Percentiles rank a stretch among this genome's conserved stretches.
These are phyloP conservation scores for Abrostola tripartita DNA, from an alignment of 2,888 invertebrate species.

Conservation along the genomic window DNA sequence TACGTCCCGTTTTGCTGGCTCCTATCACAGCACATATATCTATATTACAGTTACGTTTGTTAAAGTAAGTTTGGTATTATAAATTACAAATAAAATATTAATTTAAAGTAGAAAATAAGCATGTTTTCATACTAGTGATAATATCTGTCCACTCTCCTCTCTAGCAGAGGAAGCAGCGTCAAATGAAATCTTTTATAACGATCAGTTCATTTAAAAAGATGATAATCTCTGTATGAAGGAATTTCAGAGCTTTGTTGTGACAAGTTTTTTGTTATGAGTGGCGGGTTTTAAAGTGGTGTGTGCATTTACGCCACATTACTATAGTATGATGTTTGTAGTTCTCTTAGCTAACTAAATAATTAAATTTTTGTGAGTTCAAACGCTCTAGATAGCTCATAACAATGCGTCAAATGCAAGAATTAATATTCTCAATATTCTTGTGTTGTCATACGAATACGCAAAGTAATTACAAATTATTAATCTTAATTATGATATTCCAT, in stretches of 20 bases:
- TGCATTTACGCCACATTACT: background rate
- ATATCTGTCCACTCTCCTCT: slow-evolving; percentile 13
- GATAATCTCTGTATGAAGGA: slow-evolving; percentile 24
- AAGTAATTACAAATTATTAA: too few species aligned
- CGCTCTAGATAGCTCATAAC: too few species aligned
- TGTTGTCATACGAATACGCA: too few species aligned
- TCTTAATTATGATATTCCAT: background rate
- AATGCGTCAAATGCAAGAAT: too few species aligned
- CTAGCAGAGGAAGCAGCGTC: slow-evolving; percentile 32
- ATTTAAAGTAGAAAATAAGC: slow-evolving; percentile 23
- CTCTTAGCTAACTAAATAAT: too few species aligned
- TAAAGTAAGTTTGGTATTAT: too few species aligned
- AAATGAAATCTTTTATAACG: slow-evolving; percentile 45
- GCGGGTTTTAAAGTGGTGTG: slow-evolving; percentile 5
- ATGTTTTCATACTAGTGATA: slow-evolving; percentile 25
- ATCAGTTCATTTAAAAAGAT: slow-evolving; percentile 52
- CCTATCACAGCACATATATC: too few species aligned
- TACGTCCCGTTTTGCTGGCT: too few species aligned
- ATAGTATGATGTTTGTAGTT: too few species aligned
- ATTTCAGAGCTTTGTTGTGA: slow-evolving; percentile 21
- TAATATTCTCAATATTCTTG: too few species aligned
- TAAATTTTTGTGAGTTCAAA: too few species aligned
- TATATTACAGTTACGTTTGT: too few species aligned
- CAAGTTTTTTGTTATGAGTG: slow-evolving; percentile 9
- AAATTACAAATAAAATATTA: background rate